Percentiles rank a stretch among this genome's conserved stretches.
Conservation (phyloP, 2,888 invertebrate species). For the Tetheella fluctuosa region DNA sequence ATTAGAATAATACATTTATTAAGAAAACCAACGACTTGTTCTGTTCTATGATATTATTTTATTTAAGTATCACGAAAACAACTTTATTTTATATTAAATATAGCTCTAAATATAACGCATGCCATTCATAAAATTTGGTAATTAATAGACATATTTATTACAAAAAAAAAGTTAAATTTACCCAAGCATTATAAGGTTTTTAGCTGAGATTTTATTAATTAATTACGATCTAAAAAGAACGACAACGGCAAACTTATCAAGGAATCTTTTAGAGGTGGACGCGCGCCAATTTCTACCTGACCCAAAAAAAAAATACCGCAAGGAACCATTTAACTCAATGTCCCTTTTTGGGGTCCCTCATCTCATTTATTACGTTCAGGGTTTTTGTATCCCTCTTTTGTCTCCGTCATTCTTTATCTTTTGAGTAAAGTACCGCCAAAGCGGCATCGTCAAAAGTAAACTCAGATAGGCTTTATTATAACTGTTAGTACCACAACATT, state of each 20-base stretch:
- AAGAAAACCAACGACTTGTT: too few relatives aligned
- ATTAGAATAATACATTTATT: too few relatives aligned
- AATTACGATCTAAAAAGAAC: constrained; percentile 28
- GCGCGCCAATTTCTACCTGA: constrained; percentile 64
- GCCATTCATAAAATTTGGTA: too few relatives aligned
- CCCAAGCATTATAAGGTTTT: constrained; percentile 40
- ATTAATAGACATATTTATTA: too few relatives aligned
- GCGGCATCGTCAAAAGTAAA: constrained; percentile 29
- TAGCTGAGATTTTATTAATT: constrained; percentile 46
- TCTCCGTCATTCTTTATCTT: constrained; percentile 48
- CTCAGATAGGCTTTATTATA: neutral
- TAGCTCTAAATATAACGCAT: too few relatives aligned
- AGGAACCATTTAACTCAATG: constrained; percentile 52
- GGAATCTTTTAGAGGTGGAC: constrained; percentile 37
- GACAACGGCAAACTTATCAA: constrained; percentile 39
- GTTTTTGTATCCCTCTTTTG: constrained; percentile 57
- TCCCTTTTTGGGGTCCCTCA: constrained; percentile 59
- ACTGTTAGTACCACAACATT: constrained; percentile 10
- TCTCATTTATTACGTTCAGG: constrained; percentile 64
- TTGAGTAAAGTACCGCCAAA: constrained; percentile 52
- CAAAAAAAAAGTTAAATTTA: constrained; percentile 30
- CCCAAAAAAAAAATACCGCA: constrained; percentile 52
- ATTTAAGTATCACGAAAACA: too few relatives aligned
- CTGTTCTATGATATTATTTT: too few relatives aligned
- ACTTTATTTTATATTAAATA: too few relatives aligned